Percentiles rank a stretch among this genome's conserved stretches.
Evolutionary conservation across 2,113 vertebrate species (phyloP).

Genomic region (Siphamia tubifer): DNA sequence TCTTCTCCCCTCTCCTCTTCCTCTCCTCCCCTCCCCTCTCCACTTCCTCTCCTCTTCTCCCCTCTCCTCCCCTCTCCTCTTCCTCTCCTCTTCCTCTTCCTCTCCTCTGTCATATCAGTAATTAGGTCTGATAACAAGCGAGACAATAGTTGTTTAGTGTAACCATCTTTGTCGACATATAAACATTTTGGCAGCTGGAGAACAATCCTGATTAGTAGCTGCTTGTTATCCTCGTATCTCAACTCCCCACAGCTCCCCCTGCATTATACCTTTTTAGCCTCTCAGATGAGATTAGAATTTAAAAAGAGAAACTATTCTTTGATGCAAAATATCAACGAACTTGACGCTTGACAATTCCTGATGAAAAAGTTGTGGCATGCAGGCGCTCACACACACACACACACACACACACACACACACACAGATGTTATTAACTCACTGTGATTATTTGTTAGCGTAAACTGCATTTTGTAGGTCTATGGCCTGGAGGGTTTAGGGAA

Average conservation of each 20-base stretch:
- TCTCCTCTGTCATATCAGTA: slow-evolving; percentile 41
- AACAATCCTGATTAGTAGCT: slow-evolving; percentile 55
- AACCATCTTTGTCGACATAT: slow-evolving; percentile 57
- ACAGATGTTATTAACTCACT: slow-evolving; percentile 49
- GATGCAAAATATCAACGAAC: slow-evolving; percentile 55
- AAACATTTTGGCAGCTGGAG: slow-evolving; percentile 57
- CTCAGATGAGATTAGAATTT: slow-evolving; percentile 61
- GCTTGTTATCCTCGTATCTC: slow-evolving; percentile 48
- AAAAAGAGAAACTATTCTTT: slow-evolving; percentile 56
- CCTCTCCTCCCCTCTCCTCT: background rate
- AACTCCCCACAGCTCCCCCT: slow-evolving; percentile 25
- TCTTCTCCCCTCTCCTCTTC: background rate
- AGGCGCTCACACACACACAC: background rate
- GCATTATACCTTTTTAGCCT: slow-evolving; percentile 31
- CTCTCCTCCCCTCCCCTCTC: background rate
- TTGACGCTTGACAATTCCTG: background rate
- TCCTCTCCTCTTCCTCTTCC: background rate
- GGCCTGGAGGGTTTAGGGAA: slow-evolving; percentile 58
- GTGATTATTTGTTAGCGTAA: slow-evolving; percentile 67
- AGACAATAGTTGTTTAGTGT: slow-evolving; percentile 54
- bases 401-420: background rate
- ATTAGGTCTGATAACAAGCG: slow-evolving; percentile 57
- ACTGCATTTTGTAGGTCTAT: slow-evolving; percentile 50
- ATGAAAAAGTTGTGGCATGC: background rate
- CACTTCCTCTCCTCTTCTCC: too few relatives aligned